Base-by-base conservation (phyloP, 1,140 invertebrate genomes). In the Dendroctonus ponderosae region DNA sequence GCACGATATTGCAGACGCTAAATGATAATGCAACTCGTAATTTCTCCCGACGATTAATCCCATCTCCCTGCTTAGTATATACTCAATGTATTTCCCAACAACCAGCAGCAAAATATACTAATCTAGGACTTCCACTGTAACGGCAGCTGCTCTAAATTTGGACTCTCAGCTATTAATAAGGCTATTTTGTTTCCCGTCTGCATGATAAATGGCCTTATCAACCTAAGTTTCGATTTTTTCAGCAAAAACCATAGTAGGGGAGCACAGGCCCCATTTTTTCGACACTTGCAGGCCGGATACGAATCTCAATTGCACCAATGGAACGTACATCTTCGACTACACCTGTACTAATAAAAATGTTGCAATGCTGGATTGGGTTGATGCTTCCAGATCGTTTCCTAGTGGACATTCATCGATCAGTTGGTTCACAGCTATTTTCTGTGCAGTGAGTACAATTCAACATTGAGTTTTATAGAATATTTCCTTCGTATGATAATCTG, bases 371-470 rank as follows among this genome's bases (percentile, higher is more conserved):
- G 77, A 82, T 51, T 72, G 87, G 56, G 81, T 79, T 42, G 89
- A 91, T 79, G 83, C 86, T n/a, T 86, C 84, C 66, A 86, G 87
- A 72, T 91, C 89, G 26, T 93, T 93, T 76, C 91, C 90, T 0
- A 91, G 89, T 2, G 90, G 89, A 11, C 91, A 93, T 78, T 82
- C 91, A 5, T 84, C 89, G 1, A 75, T 90, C 11, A 85, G 87
- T 2, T 77, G 86, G 8, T 91, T 85, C 71, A 84, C 83, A 53
- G 82, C 86, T 15, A 77, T 87, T 37, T 92, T 88, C 74, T 78
- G 87, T 61, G 83, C 86, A 70, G 90, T 92, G 82, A 89, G 88
- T 85, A 12, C 5, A 49, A 8, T 12, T 0, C 37, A 44, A 48
- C 41, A 44, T 59, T 44, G 7, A 44, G 1, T 46, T 46, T 46